Evolutionary conservation across 1,140 invertebrate genomes (phyloP).

Genomic region (Zaprionus inermis): DNA sequence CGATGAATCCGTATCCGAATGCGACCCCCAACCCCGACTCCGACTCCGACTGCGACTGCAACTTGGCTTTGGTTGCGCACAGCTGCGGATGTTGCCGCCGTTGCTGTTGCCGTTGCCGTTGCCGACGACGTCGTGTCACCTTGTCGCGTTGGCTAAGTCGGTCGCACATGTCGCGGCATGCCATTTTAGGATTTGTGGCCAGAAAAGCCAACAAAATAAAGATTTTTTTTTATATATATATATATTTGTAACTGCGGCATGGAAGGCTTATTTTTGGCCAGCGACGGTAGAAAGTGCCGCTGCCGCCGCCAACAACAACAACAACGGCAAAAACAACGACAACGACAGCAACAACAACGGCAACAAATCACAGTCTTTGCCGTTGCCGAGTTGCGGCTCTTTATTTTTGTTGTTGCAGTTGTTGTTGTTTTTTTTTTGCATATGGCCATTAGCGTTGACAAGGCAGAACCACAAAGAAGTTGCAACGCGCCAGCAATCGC

Average conservation of each 20-base stretch:
- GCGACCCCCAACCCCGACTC: constrained; percentile 35
- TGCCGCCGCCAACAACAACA: constrained; percentile 37
- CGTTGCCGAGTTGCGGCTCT: constrained; percentile 65
- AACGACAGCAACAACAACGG: constrained; percentile 46
- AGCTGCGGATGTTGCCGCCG: constrained; percentile 45
- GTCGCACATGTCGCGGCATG: constrained; percentile 79
- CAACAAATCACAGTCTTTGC: constrained; percentile 55
- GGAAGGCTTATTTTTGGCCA: constrained; percentile 78
- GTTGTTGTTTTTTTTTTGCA: constrained; percentile 58
- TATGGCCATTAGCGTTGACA: constrained; percentile 79
- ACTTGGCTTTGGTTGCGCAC: constrained; percentile 30
- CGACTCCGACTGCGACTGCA: constrained; percentile 37
- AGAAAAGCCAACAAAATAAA: constrained; percentile 35
- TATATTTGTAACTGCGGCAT: constrained; percentile 62
- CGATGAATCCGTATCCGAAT: constrained; percentile 11
- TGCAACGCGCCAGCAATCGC: constrained; percentile 45
- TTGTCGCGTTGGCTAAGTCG: constrained; percentile 73
- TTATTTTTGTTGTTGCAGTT: constrained; percentile 55
- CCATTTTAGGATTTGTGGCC: constrained; percentile 80
- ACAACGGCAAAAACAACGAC: constrained; percentile 38
- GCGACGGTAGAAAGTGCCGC: constrained; percentile 74
- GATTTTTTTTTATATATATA: constrained; percentile 22
- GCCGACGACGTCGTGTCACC: constrained; percentile 57
- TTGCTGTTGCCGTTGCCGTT: constrained; percentile 5
- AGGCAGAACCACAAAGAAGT: constrained; percentile 78